Percentiles rank a stretch among this genome's conserved stretches.
phyloP scores from a whole-genome alignment of 2,797 vertebrate genomes.

The Eulemur mongoz region DNA sequence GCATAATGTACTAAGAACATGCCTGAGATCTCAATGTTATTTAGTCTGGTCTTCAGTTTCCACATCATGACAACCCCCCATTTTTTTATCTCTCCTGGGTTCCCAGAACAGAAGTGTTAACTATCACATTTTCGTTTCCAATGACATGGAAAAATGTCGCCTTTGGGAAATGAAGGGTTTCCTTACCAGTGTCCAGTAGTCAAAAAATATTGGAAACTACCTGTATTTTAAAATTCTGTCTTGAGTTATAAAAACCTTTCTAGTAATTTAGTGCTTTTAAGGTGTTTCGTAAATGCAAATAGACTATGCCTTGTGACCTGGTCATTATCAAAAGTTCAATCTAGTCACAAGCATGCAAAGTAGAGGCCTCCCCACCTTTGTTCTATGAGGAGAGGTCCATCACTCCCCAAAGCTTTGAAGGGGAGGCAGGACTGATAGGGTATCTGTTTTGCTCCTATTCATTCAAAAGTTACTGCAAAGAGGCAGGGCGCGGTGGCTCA shows the following conservation, averaged over 20 bases:
- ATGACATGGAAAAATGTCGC: not conserved
- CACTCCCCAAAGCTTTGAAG: not conserved
- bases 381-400: not conserved
- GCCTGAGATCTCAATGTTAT: not conserved
- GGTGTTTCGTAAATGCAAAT: not conserved
- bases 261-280: not conserved
- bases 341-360: not conserved
- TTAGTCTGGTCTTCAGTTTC: slow-evolving; percentile 9
- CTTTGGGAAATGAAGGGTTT: not conserved
- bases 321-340: not conserved
- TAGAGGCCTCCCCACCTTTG: not conserved
- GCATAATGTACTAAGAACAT: not conserved
- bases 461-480: slow-evolving; percentile 16
- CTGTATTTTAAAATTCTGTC: slow-evolving; percentile 29
- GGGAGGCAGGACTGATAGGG: not conserved
- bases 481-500: too few relatives aligned
- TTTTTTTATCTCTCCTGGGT: not conserved
- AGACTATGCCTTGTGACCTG: not conserved
- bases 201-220: not conserved
- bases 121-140: not conserved
- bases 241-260: not conserved
- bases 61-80: not conserved
- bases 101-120: slow-evolving; percentile 16
- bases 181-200: not conserved
- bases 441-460: not conserved